Evolutionary conservation across 1,140 invertebrate species (phyloP), one percentile per base, ranked within the genome.

Genomic region (Leguminivora glycinivorella): DNA sequence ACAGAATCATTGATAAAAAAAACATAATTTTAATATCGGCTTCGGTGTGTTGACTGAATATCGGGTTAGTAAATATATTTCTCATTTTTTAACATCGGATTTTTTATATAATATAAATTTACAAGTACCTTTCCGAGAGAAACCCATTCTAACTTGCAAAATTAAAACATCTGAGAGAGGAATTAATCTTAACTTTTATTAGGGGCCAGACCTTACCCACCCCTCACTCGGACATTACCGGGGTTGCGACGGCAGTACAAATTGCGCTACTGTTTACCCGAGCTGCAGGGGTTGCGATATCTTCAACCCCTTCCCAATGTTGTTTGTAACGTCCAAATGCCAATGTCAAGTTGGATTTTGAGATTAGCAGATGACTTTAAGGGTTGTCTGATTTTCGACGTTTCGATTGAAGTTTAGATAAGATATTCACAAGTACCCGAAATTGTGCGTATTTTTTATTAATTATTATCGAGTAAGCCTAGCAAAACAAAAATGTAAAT

Each of bases 261-360:
- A 89, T 89, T 87, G 87, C 81, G 75, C 82, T 83, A 77, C 78
- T 88, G 84, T 89, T 87, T 89, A 87, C 87, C 85, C 76, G 74
- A 74, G 68, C 75, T 78, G 72, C 70, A 63, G 73, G 82, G 66
- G 66, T 38, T 40, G 17, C 83, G 77, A 83, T 86, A 83, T 86
- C 83, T 80, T 74, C 79, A 85, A 85, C 85, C 85, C 85, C 81
- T 86, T 71, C 75, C 77, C 79, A 82, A 79, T 75, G 78, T 75
- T 83, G 82, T 85, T 85, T 82, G 79, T 80, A 80, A 40, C 58
- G 58, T 63, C 58, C 58, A 63, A 63, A 63, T 29, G 58, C 58
- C 58, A 63, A 63, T 31, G 58, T 63, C 58, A 63, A 63, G 58
- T 63, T 63, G 58, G 58, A 63, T 63, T 63, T 63, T 63, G 58